Conservation (phyloP, 1,140 invertebrate genomes). For the Hylyphantes graminicola region DNA sequence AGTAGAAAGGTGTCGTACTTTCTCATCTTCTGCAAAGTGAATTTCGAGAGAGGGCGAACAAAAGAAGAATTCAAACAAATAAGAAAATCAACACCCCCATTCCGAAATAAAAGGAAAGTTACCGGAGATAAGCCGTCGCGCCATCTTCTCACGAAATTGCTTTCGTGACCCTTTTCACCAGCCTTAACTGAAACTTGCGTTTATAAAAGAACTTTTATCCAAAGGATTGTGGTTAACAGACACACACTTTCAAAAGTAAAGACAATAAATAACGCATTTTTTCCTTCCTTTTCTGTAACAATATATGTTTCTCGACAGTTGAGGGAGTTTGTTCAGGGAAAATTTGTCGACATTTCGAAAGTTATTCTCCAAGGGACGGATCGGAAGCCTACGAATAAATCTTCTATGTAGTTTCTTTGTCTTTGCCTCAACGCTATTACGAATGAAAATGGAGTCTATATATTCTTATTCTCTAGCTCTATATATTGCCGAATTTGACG, state of each 20-base stretch:
- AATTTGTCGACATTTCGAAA: background rate
- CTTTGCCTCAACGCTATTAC: background rate
- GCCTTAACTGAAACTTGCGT: background rate
- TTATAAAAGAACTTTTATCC: background rate
- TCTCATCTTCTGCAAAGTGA: background rate
- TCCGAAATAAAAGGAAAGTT: background rate
- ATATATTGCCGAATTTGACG: background rate
- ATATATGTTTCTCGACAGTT: background rate
- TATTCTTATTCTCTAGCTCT: background rate
- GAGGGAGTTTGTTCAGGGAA: background rate
- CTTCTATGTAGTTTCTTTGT: background rate
- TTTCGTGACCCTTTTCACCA: background rate
- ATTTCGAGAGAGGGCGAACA: background rate
- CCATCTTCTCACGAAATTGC: slow-evolving; percentile 14
- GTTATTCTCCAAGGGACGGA: background rate
- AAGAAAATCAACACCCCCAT: background rate
- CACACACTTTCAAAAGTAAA: background rate
- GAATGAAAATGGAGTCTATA: background rate
- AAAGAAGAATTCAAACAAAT: slow-evolving; percentile 2
- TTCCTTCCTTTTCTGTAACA: background rate
- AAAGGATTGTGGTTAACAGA: background rate
- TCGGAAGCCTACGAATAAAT: background rate
- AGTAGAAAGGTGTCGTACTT: background rate
- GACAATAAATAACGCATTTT: background rate
- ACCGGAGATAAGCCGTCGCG: background rate